Evolutionary conservation across 2,888 invertebrate species (phyloP).

Genomic region (Diachrysia chrysitis): DNA sequence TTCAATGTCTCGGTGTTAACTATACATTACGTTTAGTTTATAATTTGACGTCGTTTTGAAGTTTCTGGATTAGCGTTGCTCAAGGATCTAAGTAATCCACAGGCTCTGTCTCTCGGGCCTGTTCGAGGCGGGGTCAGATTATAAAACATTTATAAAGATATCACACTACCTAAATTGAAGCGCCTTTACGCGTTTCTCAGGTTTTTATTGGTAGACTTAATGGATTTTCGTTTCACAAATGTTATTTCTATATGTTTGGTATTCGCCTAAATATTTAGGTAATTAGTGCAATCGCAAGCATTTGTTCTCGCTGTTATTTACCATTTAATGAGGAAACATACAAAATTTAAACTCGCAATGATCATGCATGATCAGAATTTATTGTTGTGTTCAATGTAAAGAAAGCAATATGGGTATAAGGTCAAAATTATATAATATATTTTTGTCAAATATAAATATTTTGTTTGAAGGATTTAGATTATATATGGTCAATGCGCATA

Average conservation of each 20-base stretch:
- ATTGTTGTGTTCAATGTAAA: conserved; percentile 23
- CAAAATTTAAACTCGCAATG: conserved; percentile 9
- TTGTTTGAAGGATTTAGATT: conserved; percentile 17
- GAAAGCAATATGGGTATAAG: conserved; percentile 41
- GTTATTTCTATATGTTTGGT: conserved; percentile 47
- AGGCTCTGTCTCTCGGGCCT: not conserved
- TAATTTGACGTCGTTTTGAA: conserved; percentile 9
- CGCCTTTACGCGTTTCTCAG: conserved; percentile 25
- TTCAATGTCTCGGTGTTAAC: conserved; percentile 20
- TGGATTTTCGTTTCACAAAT: conserved; percentile 43
- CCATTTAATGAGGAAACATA: conserved; percentile 25
- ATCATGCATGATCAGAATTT: conserved; percentile 25
- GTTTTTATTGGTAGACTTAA: conserved; percentile 36
- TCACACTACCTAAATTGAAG: conserved; percentile 36
- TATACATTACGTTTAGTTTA: conserved; percentile 24
- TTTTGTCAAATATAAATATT: conserved; percentile 23
- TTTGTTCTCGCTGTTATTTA: conserved; percentile 57
- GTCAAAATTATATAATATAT: conserved; percentile 32
- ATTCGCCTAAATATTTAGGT: conserved; percentile 44
- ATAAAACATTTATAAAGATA: conserved; percentile 23
- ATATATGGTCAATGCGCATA: conserved; percentile 24
- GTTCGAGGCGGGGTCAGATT: conserved; percentile 11
- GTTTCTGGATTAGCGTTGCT: not conserved
- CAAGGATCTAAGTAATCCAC: not conserved
- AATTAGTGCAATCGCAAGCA: conserved; percentile 52